Conservation (phyloP, 2,797 vertebrate species). For the Hypotaenidia okinawae region DNA sequence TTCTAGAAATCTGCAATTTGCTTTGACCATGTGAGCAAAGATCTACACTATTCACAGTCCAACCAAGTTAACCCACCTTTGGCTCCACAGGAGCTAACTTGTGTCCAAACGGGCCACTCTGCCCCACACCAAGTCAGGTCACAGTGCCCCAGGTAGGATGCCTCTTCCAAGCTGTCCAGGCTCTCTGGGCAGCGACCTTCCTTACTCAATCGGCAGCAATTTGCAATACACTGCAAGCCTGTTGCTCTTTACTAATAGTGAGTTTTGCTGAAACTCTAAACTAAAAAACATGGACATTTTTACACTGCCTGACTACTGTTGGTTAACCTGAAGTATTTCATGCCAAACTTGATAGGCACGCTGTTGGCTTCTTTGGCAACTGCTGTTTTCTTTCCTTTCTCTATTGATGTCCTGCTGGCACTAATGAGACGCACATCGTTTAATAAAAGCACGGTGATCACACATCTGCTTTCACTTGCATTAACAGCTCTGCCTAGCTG, state of each 20-base stretch:
- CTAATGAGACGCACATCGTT: not conserved
- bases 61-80: not conserved
- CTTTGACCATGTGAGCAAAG: not conserved
- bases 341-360: fast-evolving
- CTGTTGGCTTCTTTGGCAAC: not conserved
- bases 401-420: not conserved
- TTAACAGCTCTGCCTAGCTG: not conserved
- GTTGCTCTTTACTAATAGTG: not conserved
- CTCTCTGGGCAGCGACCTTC: not conserved
- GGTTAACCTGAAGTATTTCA: conserved; percentile 3
- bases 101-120: not conserved
- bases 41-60: not conserved
- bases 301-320: not conserved
- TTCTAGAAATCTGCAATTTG: not conserved
- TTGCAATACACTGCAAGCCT: not conserved
- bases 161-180: not conserved
- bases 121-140: not conserved
- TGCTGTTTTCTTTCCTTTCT: not conserved
- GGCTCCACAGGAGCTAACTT: not conserved
- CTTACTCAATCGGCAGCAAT: not conserved
- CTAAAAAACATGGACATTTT: not conserved
- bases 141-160: fast-evolving
- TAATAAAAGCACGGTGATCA: not conserved
- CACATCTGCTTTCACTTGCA: not conserved
- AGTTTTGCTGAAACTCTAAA: not conserved